Evolutionary conservation across 2,797 vertebrate species (phyloP), one percentile per base, ranked within the genome.

Genomic region (Anomalospiza imberbis): DNA sequence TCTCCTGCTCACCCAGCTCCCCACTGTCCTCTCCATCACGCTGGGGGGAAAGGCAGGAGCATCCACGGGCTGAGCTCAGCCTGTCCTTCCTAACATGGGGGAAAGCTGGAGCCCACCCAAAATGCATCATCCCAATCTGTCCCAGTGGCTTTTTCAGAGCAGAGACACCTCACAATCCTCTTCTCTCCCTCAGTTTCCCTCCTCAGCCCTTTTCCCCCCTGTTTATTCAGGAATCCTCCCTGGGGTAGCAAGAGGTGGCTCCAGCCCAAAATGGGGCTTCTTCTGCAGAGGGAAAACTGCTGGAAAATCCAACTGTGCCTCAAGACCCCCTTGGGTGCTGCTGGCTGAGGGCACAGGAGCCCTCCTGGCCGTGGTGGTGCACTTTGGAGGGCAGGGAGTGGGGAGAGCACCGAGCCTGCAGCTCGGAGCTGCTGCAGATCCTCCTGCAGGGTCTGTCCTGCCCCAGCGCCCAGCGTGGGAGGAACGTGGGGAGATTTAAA

Each of bases 361-460:
- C 34, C 55, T 16, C 31, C 21, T 3, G n/a, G 14, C 42, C 2
- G 0, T 0, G 3, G 12, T 4, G 24, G 3, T 13, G 75, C 7
- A 3, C 72, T 82, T 67, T 3, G 34, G 32, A 13, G 66, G 34
- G 22, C 54, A n/a, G 32, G 47, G 80, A 40, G 4, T 4, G n/a
- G 31, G 2, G 31, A 4, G 44, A 58, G 36, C 55, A 0, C 17
- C 1, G 1, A 36, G n/a, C 22, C 55, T 8, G n/a, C 54, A 34
- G 55, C 55, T 24, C 32, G 0, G 21, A 63, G 53, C 42, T 29
- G 54, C 65, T 47, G 18, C 50, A 15, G 3, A 31, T 36, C 40
- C 57, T 5, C 3, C 34, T 34, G 34, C 34, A 48, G 80, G 55
- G 5, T 57, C 53, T 40, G 67, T 22, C 44, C 85, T 50, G 31